Base-by-base conservation (phyloP, 2,888 invertebrate species). In the Drosophila cognata region DNA sequence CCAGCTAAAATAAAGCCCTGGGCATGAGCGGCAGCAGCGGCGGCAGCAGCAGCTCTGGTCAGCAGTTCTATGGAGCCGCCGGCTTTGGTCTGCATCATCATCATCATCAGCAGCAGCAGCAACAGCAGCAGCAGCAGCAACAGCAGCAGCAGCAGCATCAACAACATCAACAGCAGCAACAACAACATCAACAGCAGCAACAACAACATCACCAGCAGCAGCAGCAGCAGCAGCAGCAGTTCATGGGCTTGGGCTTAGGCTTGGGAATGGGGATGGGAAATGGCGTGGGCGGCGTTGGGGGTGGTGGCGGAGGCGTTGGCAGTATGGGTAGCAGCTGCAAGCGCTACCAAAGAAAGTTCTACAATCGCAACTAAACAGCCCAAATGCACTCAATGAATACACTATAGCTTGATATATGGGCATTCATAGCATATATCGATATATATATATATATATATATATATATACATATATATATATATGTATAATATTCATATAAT, bases 1-100 rank as follows among this genome's bases (percentile, higher is more conserved):
- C 93, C 82, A 93, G 93, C 93, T 93, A 93, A 93, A 93, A 92
- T 87, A 92, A 91, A 92, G 92, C 92, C 90, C 71, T 84, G 68
- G 82, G 88, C 83, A 90, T 90, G 90, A 78, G 82, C 82, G 64
- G 81, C 78, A 71, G 86, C 73, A 74, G 88, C 76, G 31, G 65
- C 65, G 56, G 71, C 18, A 6, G 43, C 28, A 28, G 71, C 71
- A 60, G 80, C 65, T 75, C 69, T 64, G 62, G 74, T 38, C 84
- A 81, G 72, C 88, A 89, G 61, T 89, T 84, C 55, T 85, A 85
- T 67, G 85, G 80, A 55, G 57, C 69, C 31, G 67, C 71, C 11
- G 86, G 89, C 71, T 89, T 77, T 51, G 84, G 73, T 25, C 70
- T 74, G 25, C 84, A 84, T 5, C 83, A 87, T 4, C 83, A 87